Evolutionary conservation across 2,113 vertebrate genomes (phyloP).

Genomic region (Ceuthmochares aereus): DNA sequence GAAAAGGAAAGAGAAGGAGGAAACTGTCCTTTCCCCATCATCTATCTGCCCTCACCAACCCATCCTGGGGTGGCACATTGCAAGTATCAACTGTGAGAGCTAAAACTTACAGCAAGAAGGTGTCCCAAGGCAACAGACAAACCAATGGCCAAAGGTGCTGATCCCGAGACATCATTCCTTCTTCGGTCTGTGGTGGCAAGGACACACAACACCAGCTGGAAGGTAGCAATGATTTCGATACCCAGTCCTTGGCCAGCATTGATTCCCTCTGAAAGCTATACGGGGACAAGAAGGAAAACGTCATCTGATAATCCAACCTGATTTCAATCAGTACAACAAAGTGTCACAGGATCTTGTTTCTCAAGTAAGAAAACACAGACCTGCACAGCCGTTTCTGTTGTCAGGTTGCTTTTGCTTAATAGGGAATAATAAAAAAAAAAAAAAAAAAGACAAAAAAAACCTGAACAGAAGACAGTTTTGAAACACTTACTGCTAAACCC

Average conservation of each 20-base stretch:
- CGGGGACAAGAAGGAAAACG: not conserved
- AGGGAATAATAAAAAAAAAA: accelerated
- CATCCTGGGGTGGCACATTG: accelerated
- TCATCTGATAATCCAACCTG: not conserved
- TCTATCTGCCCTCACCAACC: not conserved
- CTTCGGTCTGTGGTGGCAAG: constrained; percentile 93
- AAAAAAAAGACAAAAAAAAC: not conserved
- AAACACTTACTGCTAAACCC: not conserved
- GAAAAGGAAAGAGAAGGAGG: not conserved
- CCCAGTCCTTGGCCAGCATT: constrained; percentile 89
- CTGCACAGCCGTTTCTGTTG: not conserved
- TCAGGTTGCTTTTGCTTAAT: not conserved
- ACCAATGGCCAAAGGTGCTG: constrained; percentile 91
- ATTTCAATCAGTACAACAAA: accelerated
- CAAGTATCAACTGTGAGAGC: not conserved
- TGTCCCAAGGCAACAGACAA: constrained; percentile 93
- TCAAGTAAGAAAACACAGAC: accelerated
- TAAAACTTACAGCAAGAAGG: constrained; percentile 89
- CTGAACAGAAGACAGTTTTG: not conserved
- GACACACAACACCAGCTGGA: constrained; percentile 96
- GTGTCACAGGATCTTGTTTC: not conserved
- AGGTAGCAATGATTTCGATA: constrained; percentile 92
- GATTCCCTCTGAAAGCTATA: constrained; percentile 77
- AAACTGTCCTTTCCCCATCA: not conserved
- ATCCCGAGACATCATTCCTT: constrained; percentile 88